These are phyloP conservation scores for Drosophila picticornis DNA, from an alignment of 2,888 invertebrate species.

Conservation along the genomic window DNA sequence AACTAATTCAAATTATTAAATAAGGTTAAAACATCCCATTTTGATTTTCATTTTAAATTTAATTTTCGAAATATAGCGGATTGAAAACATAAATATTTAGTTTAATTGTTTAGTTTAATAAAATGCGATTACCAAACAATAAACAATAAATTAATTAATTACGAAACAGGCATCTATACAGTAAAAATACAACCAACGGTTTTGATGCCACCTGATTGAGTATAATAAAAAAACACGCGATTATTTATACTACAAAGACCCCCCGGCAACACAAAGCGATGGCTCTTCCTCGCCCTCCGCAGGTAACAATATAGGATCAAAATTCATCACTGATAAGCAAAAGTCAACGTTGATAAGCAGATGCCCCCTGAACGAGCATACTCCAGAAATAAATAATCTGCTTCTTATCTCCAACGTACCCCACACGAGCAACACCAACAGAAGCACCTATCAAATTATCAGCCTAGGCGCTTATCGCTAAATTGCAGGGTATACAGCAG, in stretches of 20 bases:
- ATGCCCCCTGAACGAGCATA: conserved; percentile 16
- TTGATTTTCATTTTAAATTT: not conserved
- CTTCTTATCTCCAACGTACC: conserved; percentile 15
- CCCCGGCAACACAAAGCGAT: not conserved
- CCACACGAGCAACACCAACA: conserved; percentile 16
- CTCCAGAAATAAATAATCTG: conserved; percentile 12
- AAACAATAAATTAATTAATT: not conserved
- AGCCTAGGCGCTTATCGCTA: conserved; percentile 30
- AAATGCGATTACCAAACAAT: not conserved
- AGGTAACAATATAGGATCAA: conserved; percentile 10
- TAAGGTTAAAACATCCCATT: not conserved
- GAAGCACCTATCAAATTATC: conserved; percentile 29
- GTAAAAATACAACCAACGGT: not conserved
- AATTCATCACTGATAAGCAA: conserved; percentile 25
- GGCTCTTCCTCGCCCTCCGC: not conserved
- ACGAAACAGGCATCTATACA: not conserved
- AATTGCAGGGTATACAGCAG: not conserved
- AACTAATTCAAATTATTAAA: not conserved
- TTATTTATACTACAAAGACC: not conserved
- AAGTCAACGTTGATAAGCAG: conserved; percentile 28
- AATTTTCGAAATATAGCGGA: not conserved
- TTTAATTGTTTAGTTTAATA: not conserved
- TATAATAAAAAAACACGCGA: conserved; percentile 14
- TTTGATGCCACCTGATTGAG: not conserved
- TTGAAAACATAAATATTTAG: not conserved